phyloP scores from a whole-genome alignment of 2,888 invertebrate species.

The Biston betularia region DNA sequence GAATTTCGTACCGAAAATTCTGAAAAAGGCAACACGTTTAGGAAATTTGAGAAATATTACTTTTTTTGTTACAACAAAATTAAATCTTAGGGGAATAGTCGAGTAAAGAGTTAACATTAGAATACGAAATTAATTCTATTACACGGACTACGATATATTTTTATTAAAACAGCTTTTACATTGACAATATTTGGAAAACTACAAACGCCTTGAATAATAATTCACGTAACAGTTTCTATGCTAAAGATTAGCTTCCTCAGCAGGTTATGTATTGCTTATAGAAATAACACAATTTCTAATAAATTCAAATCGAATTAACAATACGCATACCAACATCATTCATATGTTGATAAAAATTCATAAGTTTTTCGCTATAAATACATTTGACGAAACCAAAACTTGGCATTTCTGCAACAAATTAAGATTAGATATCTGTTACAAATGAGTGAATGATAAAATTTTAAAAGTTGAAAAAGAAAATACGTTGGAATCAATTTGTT shows the following conservation, averaged over 20 bases:
- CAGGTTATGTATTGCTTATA: constrained; percentile 2
- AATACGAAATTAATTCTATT: not conserved
- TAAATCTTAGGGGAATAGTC: not conserved
- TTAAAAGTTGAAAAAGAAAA: not conserved
- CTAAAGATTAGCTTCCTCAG: constrained; percentile 35
- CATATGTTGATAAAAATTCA: constrained; percentile 22
- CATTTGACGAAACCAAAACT: not conserved
- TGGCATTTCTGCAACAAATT: not conserved
- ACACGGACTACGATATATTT: too few species aligned
- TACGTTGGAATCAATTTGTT: too few species aligned
- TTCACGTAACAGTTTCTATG: not conserved
- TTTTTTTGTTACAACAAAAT: not conserved
- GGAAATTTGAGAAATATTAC: not conserved
- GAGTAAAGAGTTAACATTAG: not conserved
- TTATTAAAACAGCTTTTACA: not conserved
- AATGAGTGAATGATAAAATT: not conserved
- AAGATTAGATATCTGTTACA: not conserved
- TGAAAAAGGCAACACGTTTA: too few species aligned
- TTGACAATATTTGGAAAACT: not conserved
- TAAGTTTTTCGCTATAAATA: not conserved
- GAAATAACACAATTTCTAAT: constrained; percentile 24
- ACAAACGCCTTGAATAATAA: not conserved
- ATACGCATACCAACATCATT: not conserved
- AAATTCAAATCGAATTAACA: constrained; percentile 21
- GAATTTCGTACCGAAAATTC: too few species aligned